Conservation (phyloP, 2,888 invertebrate species). For the Acheta domesticus region DNA sequence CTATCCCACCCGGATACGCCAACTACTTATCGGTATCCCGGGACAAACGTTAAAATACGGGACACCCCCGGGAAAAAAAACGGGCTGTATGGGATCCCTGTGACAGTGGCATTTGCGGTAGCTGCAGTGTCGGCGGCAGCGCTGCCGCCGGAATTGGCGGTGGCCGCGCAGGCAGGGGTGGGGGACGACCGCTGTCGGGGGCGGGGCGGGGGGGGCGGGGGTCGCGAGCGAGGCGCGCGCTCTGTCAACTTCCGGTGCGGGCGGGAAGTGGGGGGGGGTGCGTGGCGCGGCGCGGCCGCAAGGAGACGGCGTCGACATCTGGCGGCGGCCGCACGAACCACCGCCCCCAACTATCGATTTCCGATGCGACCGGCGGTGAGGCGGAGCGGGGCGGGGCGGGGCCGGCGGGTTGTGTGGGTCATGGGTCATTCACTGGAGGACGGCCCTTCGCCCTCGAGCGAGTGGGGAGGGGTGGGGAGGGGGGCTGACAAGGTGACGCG, state of each 20-base stretch:
- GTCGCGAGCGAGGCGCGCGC: background rate
- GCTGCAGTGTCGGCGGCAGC: too few species aligned
- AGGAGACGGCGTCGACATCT: constrained; percentile 18
- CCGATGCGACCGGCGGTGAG: background rate
- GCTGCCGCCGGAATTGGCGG: background rate
- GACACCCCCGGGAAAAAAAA: too few species aligned
- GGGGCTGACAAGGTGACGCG: too few species aligned
- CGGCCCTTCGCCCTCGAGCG: background rate
- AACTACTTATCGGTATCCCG: too few species aligned
- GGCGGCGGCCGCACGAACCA: background rate
- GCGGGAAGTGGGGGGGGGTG: background rate
- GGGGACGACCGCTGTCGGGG: background rate
- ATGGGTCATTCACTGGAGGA: constrained; percentile 20
- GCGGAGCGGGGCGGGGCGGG: background rate
- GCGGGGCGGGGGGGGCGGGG: background rate
- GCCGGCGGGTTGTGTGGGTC: constrained; percentile 19
- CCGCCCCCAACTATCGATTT: background rate
- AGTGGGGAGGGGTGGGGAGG: background rate
- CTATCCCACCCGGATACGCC: too few species aligned
- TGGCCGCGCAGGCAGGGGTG: background rate
- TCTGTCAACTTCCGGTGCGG: background rate
- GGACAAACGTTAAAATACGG: too few species aligned
- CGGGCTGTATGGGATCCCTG: too few species aligned
- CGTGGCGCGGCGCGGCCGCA: background rate
- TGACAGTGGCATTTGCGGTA: too few species aligned